Percentiles rank a stretch among this genome's conserved stretches.
These are phyloP conservation scores for Chelon auratus DNA, from an alignment of 2,797 vertebrate genomes.

Conservation along the genomic window DNA sequence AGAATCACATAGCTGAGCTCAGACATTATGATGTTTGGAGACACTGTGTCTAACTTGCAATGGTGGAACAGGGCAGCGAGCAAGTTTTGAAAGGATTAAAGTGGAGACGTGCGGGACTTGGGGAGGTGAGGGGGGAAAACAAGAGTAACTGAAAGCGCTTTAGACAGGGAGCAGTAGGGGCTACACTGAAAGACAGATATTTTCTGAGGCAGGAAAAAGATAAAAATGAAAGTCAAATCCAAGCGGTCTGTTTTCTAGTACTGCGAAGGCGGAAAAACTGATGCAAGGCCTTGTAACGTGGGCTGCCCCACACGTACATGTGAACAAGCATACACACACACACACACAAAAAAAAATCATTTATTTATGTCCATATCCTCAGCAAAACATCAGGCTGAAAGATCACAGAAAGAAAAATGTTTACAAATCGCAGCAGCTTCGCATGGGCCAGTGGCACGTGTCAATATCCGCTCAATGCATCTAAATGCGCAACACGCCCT, in stretches of 20 bases:
- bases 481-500: slow-evolving; percentile 7
- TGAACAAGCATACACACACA: slow-evolving; percentile 19
- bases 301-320: slow-evolving; percentile 7
- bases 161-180: slow-evolving; percentile 44
- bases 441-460: slow-evolving; percentile 8
- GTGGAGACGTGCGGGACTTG: slow-evolving; percentile 29
- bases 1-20: slow-evolving; percentile 35
- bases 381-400: slow-evolving; percentile 50
- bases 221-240: slow-evolving; percentile 49
- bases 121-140: slow-evolving; percentile 21
- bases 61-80: slow-evolving; percentile 44
- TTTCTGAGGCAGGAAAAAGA: slow-evolving; percentile 58
- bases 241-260: slow-evolving; percentile 56
- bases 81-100: slow-evolving; percentile 50
- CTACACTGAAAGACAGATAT: slow-evolving; percentile 37
- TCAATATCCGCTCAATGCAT: slow-evolving; percentile 36
- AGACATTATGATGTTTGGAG: slow-evolving; percentile 44
- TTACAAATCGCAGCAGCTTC: slow-evolving; percentile 35
- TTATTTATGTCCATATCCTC: slow-evolving; percentile 46
- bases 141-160: slow-evolving; percentile 41
- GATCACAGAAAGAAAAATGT: slow-evolving; percentile 47
- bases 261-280: slow-evolving; percentile 63
- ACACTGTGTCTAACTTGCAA: slow-evolving; percentile 46
- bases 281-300: slow-evolving; percentile 71
- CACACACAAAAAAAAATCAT: slow-evolving; percentile 12